Conservation (phyloP, 2,797 vertebrate species). For the Bradypodion ventrale region DNA sequence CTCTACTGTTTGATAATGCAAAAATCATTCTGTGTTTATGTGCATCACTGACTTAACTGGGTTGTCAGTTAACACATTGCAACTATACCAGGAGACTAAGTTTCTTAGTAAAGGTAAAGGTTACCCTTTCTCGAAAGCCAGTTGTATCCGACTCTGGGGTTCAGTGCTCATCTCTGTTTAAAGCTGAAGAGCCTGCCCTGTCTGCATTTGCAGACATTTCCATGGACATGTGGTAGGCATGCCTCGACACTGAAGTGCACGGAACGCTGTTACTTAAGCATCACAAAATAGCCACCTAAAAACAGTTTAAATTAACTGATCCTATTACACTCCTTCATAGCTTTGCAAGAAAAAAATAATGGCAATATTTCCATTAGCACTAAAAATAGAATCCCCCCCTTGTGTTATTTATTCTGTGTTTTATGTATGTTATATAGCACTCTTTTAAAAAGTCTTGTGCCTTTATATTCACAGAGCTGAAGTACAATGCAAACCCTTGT, state of each 20-base stretch:
- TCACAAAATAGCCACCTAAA: conserved; percentile 46
- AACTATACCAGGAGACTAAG: conserved; percentile 21
- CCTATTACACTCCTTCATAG: neutral
- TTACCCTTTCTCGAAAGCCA: no score
- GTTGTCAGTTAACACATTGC: neutral
- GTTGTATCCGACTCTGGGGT: no score
- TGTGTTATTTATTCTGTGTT: neutral
- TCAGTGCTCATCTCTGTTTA: no score
- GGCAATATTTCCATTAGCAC: conserved; percentile 31
- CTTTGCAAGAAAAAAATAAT: conserved; percentile 1
- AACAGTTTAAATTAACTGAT: conserved; percentile 29
- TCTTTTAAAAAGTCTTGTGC: neutral
- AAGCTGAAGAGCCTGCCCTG: no score
- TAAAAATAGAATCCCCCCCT: neutral
- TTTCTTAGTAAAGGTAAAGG: no score
- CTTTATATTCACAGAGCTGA: neutral
- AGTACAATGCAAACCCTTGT: no score
- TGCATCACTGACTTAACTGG: neutral
- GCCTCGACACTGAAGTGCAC: no score
- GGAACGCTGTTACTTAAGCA: conserved; percentile 59
- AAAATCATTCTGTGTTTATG: fast-evolving
- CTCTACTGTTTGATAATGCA: neutral
- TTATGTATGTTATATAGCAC: no score
- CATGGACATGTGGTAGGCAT: no score
- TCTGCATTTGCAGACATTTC: no score